Base-by-base conservation (phyloP, 2,113 vertebrate genomes). In the Aythya baeri region DNA sequence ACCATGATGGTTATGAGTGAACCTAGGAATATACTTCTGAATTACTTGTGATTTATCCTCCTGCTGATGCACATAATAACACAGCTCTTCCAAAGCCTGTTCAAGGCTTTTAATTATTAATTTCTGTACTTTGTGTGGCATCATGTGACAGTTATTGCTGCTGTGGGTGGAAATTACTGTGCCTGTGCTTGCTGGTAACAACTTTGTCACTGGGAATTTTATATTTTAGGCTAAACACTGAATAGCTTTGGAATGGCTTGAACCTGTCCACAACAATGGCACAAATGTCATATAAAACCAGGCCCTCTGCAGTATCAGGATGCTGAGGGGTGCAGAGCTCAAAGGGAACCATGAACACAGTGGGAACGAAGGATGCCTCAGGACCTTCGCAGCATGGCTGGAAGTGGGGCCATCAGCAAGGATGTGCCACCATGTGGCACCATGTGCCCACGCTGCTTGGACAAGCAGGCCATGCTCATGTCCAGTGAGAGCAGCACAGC, bases 11-110 rank as follows among this genome's bases (percentile, higher is more conserved):
- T 96, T 96, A 96, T 58, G 88, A 91, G 87, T 49, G 86, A 93
- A 95, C 94, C 80, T 92, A 94, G 93, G 95, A 97, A 96, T 94
- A 87, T 54, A 91, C 90, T 95, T 70, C 90, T 88, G 96, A 96
- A 97, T 95, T 96, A 93, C 90, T 92, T 44, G 57, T 97, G 97
- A 97, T 97, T 97, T 97, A 97, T 96, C 92, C 93, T 27, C 71
- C 65, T 96, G 80, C 85, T 82, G 71, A 91, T 83, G 93, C 72
- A 50, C 67, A 5, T 93, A 91, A 92, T 95, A 96, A 89, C 52
- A 27, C 57, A 85, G 88, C 49, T 94, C 83, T 89, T 91, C 80
- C 71, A 36, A 93, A 94, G 92, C 87, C 67, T 17, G 20, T 78
- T 93, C 80, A 49, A 85, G 76, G 86, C 54, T 86, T 96, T 97